Conservation (phyloP, 2,888 invertebrate species). For the Trachelus troglodyta region DNA sequence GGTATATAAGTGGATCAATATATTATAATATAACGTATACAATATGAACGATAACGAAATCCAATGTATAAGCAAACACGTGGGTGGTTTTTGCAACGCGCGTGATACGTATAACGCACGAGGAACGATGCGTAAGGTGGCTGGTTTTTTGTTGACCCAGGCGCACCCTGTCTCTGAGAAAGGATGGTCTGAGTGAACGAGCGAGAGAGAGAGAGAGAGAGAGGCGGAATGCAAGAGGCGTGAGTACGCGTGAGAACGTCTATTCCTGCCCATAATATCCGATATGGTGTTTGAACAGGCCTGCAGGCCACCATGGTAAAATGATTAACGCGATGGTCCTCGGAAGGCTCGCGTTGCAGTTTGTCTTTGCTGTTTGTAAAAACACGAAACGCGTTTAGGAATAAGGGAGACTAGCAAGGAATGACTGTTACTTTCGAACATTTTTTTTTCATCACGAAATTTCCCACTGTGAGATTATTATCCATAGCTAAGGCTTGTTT, state of each 20-base stretch:
- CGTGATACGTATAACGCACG: not conserved
- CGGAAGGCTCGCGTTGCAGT: conserved; percentile 21
- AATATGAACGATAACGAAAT: not conserved
- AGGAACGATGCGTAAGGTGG: conserved; percentile 22
- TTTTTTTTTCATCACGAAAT: not conserved
- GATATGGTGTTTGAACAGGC: conserved; percentile 36
- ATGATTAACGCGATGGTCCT: conserved; percentile 34
- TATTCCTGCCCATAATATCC: conserved; percentile 31
- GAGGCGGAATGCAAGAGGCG: not conserved
- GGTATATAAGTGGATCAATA: not conserved
- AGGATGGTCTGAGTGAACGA: conserved; percentile 1
- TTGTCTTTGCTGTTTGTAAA: conserved; percentile 14
- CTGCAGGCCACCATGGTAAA: conserved; percentile 23
- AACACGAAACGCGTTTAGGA: conserved; percentile 2
- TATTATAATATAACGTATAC: not conserved
- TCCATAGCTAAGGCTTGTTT: not conserved
- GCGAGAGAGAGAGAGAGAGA: conserved; percentile 10
- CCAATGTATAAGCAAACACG: not conserved
- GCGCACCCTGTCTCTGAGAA: conserved; percentile 33
- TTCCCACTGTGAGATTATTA: not conserved
- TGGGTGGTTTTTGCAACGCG: not conserved
- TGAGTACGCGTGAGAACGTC: conserved; percentile 39
- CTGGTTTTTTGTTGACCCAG: conserved; percentile 44
- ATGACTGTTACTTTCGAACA: not conserved
- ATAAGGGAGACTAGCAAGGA: no score